Conservation (phyloP, 2,113 vertebrate species). For the Epinephelus cyanopodus region DNA sequence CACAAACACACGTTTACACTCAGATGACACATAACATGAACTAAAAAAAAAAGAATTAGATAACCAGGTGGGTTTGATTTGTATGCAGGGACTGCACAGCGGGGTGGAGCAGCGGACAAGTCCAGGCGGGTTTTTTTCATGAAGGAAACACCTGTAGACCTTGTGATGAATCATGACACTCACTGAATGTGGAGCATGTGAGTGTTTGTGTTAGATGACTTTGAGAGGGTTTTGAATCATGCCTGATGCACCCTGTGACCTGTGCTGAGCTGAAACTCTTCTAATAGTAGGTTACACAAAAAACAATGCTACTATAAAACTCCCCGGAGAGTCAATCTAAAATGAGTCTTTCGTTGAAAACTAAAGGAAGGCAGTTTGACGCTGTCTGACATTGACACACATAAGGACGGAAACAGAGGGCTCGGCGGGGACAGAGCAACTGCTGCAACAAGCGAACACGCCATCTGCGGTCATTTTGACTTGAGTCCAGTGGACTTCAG, state of each 20-base stretch:
- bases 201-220: neutral
- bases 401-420: no score
- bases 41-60: neutral
- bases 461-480: no score
- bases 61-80: constrained; percentile 13
- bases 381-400: no score
- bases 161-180: constrained; percentile 7
- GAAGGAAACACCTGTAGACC: constrained; percentile 22
- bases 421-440: no score
- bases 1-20: constrained; percentile 12
- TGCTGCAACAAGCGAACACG: no score
- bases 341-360: neutral
- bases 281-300: neutral
- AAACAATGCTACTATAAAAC: neutral
- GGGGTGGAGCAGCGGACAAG: neutral
- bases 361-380: neutral
- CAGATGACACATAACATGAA: constrained; percentile 1
- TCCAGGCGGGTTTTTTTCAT: neutral
- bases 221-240: neutral
- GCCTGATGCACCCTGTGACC: neutral
- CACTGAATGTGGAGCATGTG: neutral
- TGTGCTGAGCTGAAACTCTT: neutral
- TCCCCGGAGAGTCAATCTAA: neutral
- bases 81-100: neutral
- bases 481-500: no score